phyloP scores from a whole-genome alignment of 2,888 invertebrate species.

The Lissonota sp. region DNA sequence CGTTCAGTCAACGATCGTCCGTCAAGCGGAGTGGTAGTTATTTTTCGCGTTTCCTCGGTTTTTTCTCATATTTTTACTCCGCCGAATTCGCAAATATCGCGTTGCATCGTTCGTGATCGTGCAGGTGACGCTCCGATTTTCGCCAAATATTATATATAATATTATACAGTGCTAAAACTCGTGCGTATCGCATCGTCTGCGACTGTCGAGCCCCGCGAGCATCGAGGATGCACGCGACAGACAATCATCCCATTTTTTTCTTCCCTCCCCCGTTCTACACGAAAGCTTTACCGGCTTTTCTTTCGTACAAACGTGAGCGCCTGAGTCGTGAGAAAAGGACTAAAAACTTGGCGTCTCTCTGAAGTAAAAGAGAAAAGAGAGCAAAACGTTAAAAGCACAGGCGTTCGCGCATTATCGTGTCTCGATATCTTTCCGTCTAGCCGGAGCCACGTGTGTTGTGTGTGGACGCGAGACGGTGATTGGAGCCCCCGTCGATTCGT shows the following conservation, averaged over 20 bases:
- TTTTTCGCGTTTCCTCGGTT: constrained; percentile 23
- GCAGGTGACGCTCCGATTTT: constrained; percentile 68
- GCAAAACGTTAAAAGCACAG: neutral
- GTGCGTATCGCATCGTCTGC: constrained; percentile 15
- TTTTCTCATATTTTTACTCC: constrained; percentile 53
- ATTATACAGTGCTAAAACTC: neutral
- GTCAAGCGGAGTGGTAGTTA: constrained; percentile 17
- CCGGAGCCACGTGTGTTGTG: constrained; percentile 62
- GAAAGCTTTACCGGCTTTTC: no score
- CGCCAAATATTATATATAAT: constrained; percentile 28
- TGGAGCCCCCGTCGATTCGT: constrained; percentile 19
- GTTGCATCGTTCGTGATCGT: constrained; percentile 50
- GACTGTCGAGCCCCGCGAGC: constrained; percentile 24
- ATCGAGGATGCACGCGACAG: constrained; percentile 18
- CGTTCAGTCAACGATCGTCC: constrained; percentile 44
- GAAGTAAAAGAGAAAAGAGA: constrained; percentile 17
- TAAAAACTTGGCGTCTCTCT: no score
- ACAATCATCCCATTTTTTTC: neutral
- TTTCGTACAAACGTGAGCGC: no score
- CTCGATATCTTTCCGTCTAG: constrained; percentile 24
- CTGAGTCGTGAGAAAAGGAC: no score
- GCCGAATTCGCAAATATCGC: constrained; percentile 64
- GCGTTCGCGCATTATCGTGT: constrained; percentile 13
- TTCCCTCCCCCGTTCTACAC: neutral
- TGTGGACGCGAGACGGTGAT: constrained; percentile 29